Percentiles rank a stretch among this genome's conserved stretches.
phyloP scores from a whole-genome alignment of 2,113 vertebrate species.

The Cyanoderma ruficeps region DNA sequence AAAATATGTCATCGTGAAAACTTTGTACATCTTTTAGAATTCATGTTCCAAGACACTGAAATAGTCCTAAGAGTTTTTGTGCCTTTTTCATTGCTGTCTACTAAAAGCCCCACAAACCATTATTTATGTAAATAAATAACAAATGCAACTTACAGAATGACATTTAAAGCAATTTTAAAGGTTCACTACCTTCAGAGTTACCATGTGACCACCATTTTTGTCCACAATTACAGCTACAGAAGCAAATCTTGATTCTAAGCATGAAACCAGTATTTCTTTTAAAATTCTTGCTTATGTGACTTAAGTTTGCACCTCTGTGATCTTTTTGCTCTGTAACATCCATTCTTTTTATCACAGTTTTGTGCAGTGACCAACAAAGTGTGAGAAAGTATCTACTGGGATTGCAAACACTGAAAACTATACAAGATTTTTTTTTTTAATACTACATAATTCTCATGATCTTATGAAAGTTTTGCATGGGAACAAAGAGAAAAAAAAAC shows the following conservation, averaged over 20 bases:
- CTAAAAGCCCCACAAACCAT: neutral
- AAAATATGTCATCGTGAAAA: neutral
- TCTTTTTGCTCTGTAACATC: neutral
- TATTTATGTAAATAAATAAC: neutral
- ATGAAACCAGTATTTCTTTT: neutral
- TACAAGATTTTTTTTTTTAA: neutral
- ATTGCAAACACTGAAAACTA: neutral
- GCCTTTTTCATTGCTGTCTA: neutral
- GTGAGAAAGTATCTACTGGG: fast-evolving
- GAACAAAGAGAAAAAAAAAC: neutral
- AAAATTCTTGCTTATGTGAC: neutral
- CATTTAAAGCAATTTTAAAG: neutral
- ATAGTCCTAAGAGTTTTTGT: neutral
- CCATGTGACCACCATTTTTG: neutral
- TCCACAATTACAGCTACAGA: neutral
- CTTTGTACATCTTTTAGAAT: neutral
- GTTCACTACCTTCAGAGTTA: neutral
- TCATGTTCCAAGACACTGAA: neutral
- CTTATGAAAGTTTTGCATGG: neutral
- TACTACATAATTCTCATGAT: neutral
- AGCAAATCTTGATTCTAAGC: neutral
- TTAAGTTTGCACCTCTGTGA: neutral
- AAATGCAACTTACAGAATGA: neutral
- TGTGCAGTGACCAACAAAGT: neutral
- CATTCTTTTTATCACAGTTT: neutral